A percentile compares a stretch with the other conserved stretches of the same genome.
phyloP scores from a whole-genome alignment of 2,113 vertebrate genomes.

The Potamarius usumacintae region DNA sequence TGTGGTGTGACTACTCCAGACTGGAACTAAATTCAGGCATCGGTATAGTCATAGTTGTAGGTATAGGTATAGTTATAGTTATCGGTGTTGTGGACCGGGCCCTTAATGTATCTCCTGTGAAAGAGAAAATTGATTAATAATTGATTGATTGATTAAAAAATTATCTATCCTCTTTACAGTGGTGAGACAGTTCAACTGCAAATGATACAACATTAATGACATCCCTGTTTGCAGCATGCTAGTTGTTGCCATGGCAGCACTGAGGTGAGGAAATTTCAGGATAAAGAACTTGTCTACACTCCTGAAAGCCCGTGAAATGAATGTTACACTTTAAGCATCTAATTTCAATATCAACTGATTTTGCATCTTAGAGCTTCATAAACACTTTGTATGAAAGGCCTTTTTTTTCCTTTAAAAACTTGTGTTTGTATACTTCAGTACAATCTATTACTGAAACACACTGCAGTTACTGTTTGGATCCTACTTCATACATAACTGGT shows the following conservation, averaged over 20 bases:
- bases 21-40: too few species aligned
- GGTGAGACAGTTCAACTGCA: not conserved
- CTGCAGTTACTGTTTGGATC: not conserved
- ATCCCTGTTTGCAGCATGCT: not conserved
- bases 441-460: not conserved
- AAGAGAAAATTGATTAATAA: not conserved
- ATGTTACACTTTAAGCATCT: not conserved
- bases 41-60: too few species aligned
- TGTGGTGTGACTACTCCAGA: too few species aligned
- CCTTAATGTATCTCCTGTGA: not conserved
- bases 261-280: not conserved
- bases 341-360: conserved; percentile 7
- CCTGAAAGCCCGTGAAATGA: not conserved
- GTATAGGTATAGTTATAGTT: too few species aligned
- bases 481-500: not conserved
- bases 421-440: not conserved
- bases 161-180: not conserved
- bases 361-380: not conserved
- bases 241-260: not conserved
- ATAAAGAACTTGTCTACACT: not conserved
- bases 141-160: not conserved
- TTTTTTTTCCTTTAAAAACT: not conserved
- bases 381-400: not conserved
- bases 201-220: not conserved
- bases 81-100: too few species aligned